Base-by-base conservation (phyloP, 2,797 vertebrate species). In the Acipenser ruthenus region DNA sequence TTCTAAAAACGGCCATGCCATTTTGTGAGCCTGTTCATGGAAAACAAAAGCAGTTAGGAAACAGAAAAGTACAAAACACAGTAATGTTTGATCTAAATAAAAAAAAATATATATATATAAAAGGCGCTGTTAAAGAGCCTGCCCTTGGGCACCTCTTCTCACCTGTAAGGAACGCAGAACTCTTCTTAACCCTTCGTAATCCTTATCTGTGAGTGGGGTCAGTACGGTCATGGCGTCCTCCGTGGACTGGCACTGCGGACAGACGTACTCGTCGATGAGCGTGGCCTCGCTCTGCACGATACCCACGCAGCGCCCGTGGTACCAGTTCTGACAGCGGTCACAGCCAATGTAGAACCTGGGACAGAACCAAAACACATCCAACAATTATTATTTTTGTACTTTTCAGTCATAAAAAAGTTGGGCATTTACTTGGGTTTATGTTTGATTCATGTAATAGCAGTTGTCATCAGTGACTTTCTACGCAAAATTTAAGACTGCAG, bases 251-350 rank as follows among this genome's bases (percentile, higher is more conserved):
- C 96, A 99, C 75, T 97, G 94, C 0, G 96, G 96, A 74, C 96
- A 99, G 78, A 99, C 94, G 12, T 98, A 99, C 75, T 96, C 87
- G 3, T 99, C 96, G 69, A 99, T 99, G 84, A 95, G 94, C 15
- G 91, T 96, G 51, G 96, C 96, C 83, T 99, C 96, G 23, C 96
- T 97, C 77, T 98, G 96, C 73, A 99, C 83, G 77, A 98, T 98
- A 82, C 96, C 96, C 74, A 98, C 95, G 3, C 96, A 99, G 81
- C 96, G 95, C 64, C 96, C 96, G 3, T 99, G 96, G 85, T 96
- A 99, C 96, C 96, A 99, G 83, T 98, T 99, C 88, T 99, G 96
- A 79, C 96, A 99, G 62, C 95, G 94, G 79, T 99, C 96, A 11
- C 95, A 98, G 83, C 96, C 96, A 53, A 99, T 99, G 82, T 98